Evolutionary conservation across 2,888 invertebrate species (phyloP), one percentile per base, ranked within the genome.

Genomic region (Nomada fucata): DNA sequence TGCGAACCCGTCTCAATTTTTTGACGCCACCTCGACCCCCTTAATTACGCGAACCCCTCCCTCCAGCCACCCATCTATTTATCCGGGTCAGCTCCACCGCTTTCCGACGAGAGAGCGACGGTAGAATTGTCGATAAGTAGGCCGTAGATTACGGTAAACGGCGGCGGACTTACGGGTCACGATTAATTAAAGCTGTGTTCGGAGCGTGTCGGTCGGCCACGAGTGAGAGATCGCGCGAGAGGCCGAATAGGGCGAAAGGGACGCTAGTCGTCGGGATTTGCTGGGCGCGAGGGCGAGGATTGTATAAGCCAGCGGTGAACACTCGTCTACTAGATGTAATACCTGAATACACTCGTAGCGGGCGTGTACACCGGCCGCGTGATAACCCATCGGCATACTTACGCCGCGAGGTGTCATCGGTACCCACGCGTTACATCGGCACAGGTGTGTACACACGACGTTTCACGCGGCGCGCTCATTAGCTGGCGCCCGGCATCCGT

Each of bases 171-270:
- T 63, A 52, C 74, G 23, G 64, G 77, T 26, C 42, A 88, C 89
- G 90, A 91, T 91, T 91, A 92, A 92, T 92, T 91, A 91, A 91
- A 90, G 82, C 89, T 86, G 86, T 91, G 91, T 90, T 91, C 67
- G 82, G 29, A 74, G 65, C 81, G 73, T 70, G 78, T 75, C 68
- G 77, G 15, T 50, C 60, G 61, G 88, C 82, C 80, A 76, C 76
- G 85, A 68, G 84, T 84, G 86, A 82, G 84, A 82, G 76, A 79
- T 29, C 65, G 55, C 84, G 80, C 44, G 73, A 71, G 79, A 76
- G 82, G 59, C 67, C 70, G 85, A 68, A 74, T 61, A 79, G 84
- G 84, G 74, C 79, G 65, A 82, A 77, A 76, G 83, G 82, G 85
- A 81, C 74, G 76, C 76, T 75, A 78, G 78, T 78, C 20, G 78